Base-by-base conservation (phyloP, 2,888 invertebrate species). In the Ormia ochracea region DNA sequence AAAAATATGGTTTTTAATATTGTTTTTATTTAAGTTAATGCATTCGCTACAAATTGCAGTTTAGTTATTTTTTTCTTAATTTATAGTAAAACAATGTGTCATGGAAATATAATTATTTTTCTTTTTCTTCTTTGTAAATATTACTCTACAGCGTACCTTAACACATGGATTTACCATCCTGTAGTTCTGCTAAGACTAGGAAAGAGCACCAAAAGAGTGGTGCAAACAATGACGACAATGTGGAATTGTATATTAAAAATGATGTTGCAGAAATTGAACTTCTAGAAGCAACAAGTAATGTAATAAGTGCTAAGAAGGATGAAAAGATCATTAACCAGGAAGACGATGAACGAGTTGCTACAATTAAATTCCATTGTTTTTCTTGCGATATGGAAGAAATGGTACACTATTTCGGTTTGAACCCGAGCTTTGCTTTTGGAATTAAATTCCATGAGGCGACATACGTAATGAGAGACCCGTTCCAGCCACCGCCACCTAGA, bases 381-480 rank as follows among this genome's bases (percentile, higher is more conserved):
- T 87, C 87, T 38, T 96, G 96, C 88, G 89, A 90, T 28, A 88
- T 96, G 85, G 88, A 90, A 82, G 95, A 95, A 89, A 92, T 92
- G 82, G 94, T 93, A 70, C 93, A 96, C 83, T 96, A 94, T 86
- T 94, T 93, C 88, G 96, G 96, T 21, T 91, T 89, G 12, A 91
- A 92, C 78, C 95, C 96, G 23, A 93, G 94, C 3, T 96, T 95
- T 87, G 92, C 93, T 2, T 92, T 93, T 82, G 89, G 88, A 0
- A 90, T 95, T 41, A 88, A 90, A 36, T 92, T 96, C 69, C 90
- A 91, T 82, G 95, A 96, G 87, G 92, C 95, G 33, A 93, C 93
- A 79, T 97, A 94, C 88, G 89, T 96, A 0, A 94, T 95, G 92
- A 94, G 94, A 85, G 96, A 97, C 90, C 97, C 97, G 0, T 97